Conservation (phyloP, 2,888 invertebrate species). For the Drosophila algonquin region DNA sequence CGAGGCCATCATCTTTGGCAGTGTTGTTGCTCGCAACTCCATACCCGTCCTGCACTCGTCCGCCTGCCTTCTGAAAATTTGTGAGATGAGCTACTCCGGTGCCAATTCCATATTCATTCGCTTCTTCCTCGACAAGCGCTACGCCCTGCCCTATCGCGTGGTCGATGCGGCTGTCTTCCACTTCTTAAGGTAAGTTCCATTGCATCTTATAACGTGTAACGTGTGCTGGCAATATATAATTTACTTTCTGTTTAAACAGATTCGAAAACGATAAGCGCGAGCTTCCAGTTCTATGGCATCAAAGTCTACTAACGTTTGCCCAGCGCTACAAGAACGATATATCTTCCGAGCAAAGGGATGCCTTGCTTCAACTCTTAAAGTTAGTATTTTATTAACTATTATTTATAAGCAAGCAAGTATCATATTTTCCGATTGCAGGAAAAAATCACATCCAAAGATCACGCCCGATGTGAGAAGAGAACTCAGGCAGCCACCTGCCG, state of each 20-base stretch:
- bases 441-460: slow-evolving; percentile 84
- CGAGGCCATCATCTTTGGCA: slow-evolving; percentile 97
- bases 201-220: too few species aligned
- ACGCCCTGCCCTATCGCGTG: slow-evolving; percentile 97
- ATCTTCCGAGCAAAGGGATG: slow-evolving; percentile 95
- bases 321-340: slow-evolving; percentile 98
- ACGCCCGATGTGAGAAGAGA: slow-evolving; percentile 92
- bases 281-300: slow-evolving; percentile 98
- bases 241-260: slow-evolving; percentile 84
- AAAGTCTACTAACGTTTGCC: slow-evolving; percentile 95
- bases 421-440: slow-evolving; percentile 61
- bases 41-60: slow-evolving; percentile 98
- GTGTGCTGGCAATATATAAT: neutral
- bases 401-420: neutral
- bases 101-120: slow-evolving; percentile 97
- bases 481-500: slow-evolving; percentile 92
- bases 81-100: slow-evolving; percentile 98
- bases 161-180: slow-evolving; percentile 97
- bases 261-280: slow-evolving; percentile 92
- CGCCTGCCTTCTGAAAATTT: slow-evolving; percentile 96
- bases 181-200: slow-evolving; percentile 89
- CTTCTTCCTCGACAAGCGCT: slow-evolving; percentile 98
- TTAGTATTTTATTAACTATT: slow-evolving; percentile 42
- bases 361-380: slow-evolving; percentile 90
- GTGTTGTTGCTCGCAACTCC: slow-evolving; percentile 94